Evolutionary conservation across 1,140 invertebrate species (phyloP), one percentile per base, ranked within the genome.

Genomic region (Homarus americanus): DNA sequence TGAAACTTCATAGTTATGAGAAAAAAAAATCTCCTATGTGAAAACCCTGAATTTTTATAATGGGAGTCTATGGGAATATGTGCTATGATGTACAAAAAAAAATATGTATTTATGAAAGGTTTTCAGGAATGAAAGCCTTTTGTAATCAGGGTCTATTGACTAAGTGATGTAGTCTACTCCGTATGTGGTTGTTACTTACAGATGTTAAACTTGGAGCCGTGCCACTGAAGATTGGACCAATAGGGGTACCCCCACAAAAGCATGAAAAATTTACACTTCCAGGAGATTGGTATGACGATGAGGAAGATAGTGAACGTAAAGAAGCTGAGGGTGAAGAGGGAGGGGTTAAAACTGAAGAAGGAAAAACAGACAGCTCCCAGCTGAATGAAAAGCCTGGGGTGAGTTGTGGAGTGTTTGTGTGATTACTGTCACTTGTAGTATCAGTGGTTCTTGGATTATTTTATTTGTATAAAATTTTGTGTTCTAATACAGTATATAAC

Each of bases 211-310:
- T 88, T 44, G 53, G 86, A 32, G 76, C 76, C 5, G 75, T 36
- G 28, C 38, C 76, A 36, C 86, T 88, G n/a, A 40, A 58, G 15
- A 88, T 82, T 36, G 86, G 86, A 7, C 86, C 86, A 38, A 88
- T 88, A 20, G 86, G 86, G 28, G 86, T 88, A 20, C 86, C 75
- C 12, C 75, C 58, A n/a, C 76, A 72, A 24, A 38, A 79, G 76
- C 58, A 72, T 0, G 41, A 88, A 53, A 88, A 88, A 36, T 88
- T 88, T 20, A 88, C 86, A 0, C 17, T 88, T 15, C 86, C 86
- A 9, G 86, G 53, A 34, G 85, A 72, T n/a, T 88, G 86, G 86
- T 88, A 88, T 80, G 86, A 88, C 28, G 86, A 88, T 34, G 86
- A 88, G 17, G 86, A 88, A 41, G 82, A 84, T 3, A 66, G 24